Evolutionary conservation across 2,113 vertebrate species (phyloP).

Genomic region (Megaleporinus macrocephalus): DNA sequence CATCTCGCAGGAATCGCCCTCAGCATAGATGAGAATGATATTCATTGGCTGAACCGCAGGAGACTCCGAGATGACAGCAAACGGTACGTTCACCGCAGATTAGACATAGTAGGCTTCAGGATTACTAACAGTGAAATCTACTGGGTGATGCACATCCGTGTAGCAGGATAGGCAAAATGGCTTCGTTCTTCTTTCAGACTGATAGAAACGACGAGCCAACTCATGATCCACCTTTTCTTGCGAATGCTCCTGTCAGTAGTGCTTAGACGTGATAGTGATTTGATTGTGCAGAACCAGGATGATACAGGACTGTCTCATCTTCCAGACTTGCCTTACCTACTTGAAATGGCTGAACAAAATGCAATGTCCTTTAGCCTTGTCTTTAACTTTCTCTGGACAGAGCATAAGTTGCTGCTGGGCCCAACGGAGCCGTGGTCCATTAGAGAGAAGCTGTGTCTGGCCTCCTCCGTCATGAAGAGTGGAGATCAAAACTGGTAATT

Average conservation of each 20-base stretch:
- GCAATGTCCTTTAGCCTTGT: not conserved
- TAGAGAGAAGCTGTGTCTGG: slow-evolving; percentile 94
- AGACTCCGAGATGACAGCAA: slow-evolving; percentile 18
- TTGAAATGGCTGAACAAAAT: slow-evolving; percentile 2
- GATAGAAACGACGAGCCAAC: not conserved
- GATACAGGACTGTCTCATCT: too few relatives aligned
- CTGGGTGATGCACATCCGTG: not conserved
- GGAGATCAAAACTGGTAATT: slow-evolving; percentile 96
- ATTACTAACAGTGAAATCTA: too few relatives aligned
- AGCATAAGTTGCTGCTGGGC: slow-evolving; percentile 92
- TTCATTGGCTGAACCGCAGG: slow-evolving; percentile 24
- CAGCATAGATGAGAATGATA: slow-evolving; percentile 23
- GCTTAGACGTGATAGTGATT: not conserved
- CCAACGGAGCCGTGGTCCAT: slow-evolving; percentile 96
- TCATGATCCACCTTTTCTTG: not conserved
- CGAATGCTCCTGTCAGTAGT: not conserved
- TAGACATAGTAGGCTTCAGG: not conserved
- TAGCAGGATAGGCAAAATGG: slow-evolving; percentile 5
- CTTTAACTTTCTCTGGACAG: slow-evolving; percentile 68
- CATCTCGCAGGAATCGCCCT: slow-evolving; percentile 2
- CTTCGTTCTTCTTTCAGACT: slow-evolving; percentile 24
- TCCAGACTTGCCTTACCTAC: not conserved
- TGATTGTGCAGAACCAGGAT: not conserved
- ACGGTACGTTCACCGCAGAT: not conserved
- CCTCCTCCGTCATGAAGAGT: slow-evolving; percentile 97